Evolutionary conservation across 2,113 vertebrate genomes (phyloP), one percentile per base, ranked within the genome.

Genomic region (Ivindomyrus marchei): DNA sequence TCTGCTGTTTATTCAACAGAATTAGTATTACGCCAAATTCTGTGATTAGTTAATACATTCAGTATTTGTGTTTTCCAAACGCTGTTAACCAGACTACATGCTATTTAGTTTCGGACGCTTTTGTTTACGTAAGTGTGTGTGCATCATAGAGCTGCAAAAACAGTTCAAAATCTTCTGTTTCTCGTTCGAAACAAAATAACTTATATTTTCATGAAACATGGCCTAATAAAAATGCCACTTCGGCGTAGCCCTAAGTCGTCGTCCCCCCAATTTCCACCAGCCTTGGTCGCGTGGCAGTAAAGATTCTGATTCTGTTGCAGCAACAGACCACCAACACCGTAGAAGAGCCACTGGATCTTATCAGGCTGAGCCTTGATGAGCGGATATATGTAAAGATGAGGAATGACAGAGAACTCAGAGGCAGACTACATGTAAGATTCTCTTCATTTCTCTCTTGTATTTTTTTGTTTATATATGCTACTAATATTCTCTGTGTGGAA

Each of bases 331-430:
- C 97, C 91, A 99, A 98, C 92, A 99, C 98, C 0, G 98, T 99
- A 1, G 98, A 99, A 91, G 98, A 99, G 91, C 98, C 98, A 0
- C 95, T 99, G 10, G 98, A 99, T 91, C 97, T 99, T 91, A 99
- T 99, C 95, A 94, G 98, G 70, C 97, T 99, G 89, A 99, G 98
- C 95, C 94, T 99, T 3, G 98, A 99, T 91, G 98, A 99, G 89
- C 94, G 98, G 87, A 99, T 99, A 93, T 99, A 99, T 77, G 98
- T 99, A 87, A 99, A 99, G 94, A 99, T 99, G 98, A 97, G 98
- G 90, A 99, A 99, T 4, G 98, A 99, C 94, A 92, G 98, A 91
- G 98, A 99, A 90, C 97, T 99, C 39, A 95, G 98, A 27, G 98
- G 98, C 62, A 95, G 98, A 62, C 94, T 99, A 52, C 98, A 99